A percentile compares a stretch with the other conserved stretches of the same genome.
Evolutionary conservation across 2,113 vertebrate species (phyloP).

Genomic region (Nyctereutes procyonoides): DNA sequence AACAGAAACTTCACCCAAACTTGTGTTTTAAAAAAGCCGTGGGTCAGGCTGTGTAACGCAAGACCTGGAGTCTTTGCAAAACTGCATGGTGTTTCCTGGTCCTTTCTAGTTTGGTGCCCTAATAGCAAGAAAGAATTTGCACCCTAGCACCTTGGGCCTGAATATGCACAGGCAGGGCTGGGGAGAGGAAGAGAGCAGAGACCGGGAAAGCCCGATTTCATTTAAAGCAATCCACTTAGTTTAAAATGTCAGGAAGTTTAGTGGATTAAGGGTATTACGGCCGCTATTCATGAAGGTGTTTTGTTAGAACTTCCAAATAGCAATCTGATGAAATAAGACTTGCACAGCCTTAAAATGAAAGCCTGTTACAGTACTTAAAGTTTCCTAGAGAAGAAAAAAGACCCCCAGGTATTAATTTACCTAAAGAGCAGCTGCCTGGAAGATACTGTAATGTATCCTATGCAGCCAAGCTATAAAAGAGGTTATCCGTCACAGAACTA

Average conservation of each 20-base stretch:
- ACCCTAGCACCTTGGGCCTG: conserved; percentile 46
- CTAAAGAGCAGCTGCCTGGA: conserved; percentile 85
- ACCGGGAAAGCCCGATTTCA: conserved; percentile 79
- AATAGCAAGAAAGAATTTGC: conserved; percentile 61
- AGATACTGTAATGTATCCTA: conserved; percentile 79
- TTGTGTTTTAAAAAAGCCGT: neutral
- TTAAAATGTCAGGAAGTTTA: conserved; percentile 87
- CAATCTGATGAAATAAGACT: conserved; percentile 86
- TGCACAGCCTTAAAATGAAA: conserved; percentile 82
- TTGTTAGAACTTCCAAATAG: conserved; percentile 85
- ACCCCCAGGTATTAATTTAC: conserved; percentile 88
- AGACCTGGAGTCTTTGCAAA: conserved; percentile 20
- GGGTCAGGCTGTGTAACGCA: neutral
- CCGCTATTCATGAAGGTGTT: conserved; percentile 83
- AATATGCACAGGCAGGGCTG: conserved; percentile 22
- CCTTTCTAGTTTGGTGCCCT: neutral
- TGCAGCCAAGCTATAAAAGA: conserved; percentile 76
- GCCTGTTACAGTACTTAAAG: conserved; percentile 83
- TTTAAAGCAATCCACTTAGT: conserved; percentile 80
- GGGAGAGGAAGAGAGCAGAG: conserved; percentile 61
- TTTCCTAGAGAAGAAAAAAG: conserved; percentile 82
- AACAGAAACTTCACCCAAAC: conserved; percentile 16
- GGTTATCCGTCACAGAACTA: conserved; percentile 51
- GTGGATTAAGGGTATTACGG: conserved; percentile 86
- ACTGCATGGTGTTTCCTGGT: conserved; percentile 3